These are phyloP conservation scores for Strongylocentrotus purpuratus DNA, from an alignment of 35 echinoderm and acorn worm species.

Conservation along the genomic window DNA sequence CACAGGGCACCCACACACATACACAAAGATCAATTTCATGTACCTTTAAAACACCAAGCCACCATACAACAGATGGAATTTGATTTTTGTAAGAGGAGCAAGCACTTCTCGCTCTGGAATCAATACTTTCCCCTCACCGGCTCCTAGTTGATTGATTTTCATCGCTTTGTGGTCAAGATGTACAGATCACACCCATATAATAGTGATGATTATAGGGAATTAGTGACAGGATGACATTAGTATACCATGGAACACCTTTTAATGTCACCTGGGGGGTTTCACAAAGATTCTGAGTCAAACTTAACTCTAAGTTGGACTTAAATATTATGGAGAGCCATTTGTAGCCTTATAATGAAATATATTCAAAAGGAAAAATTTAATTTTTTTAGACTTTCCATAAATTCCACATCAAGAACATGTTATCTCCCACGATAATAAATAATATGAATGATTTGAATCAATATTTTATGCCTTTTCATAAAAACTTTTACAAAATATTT, in stretches of 20 bases:
- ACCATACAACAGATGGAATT: slow-evolving; percentile 3
- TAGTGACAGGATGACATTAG: not conserved
- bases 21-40: not conserved
- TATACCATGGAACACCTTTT: not conserved
- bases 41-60: not conserved
- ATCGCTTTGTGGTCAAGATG: slow-evolving; percentile 32
- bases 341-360: too few relatives aligned
- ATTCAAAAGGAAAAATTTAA: too few relatives aligned
- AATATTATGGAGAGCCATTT: too few relatives aligned
- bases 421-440: too few relatives aligned
- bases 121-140: not conserved
- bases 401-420: too few relatives aligned
- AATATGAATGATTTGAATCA: too few relatives aligned
- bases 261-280: not conserved
- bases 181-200: slow-evolving; percentile 23
- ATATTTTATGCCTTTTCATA: too few relatives aligned
- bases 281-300: too few relatives aligned
- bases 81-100: not conserved
- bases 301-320: too few relatives aligned
- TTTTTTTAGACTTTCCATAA: too few relatives aligned
- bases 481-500: too few relatives aligned
- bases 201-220: not conserved
- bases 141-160: not conserved
- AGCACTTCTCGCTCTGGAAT: not conserved
- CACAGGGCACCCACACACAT: too few relatives aligned